These are phyloP conservation scores for Heteromurus nitidus DNA, from an alignment of 2,888 invertebrate genomes.

Conservation along the genomic window DNA sequence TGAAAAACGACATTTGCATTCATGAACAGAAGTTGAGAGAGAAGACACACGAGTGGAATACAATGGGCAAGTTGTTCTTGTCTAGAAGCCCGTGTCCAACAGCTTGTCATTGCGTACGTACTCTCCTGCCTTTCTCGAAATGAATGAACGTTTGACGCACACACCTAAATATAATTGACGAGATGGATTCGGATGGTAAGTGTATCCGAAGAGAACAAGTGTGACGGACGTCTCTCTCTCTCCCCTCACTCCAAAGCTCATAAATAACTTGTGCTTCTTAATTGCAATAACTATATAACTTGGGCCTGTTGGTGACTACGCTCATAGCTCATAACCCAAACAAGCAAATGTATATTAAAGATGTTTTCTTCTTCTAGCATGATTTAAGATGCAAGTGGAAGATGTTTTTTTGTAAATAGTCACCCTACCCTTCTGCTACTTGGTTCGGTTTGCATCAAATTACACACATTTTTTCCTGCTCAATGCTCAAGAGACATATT, in stretches of 20 bases:
- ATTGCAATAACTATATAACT: too few relatives aligned
- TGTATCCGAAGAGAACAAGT: constrained; percentile 45
- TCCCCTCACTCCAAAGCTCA: constrained; percentile 37
- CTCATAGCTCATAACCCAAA: too few relatives aligned
- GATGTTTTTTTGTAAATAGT: too few relatives aligned
- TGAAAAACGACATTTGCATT: background rate
- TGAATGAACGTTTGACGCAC: background rate
- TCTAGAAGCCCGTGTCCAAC: constrained; percentile 54
- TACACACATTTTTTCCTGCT: too few relatives aligned
- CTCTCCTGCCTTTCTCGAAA: constrained; percentile 29
- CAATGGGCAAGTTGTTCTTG: constrained; percentile 58
- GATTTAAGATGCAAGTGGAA: too few relatives aligned
- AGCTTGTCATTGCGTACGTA: constrained; percentile 53
- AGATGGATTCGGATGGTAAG: constrained; percentile 50
- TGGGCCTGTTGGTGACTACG: too few relatives aligned
- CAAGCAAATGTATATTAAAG: too few relatives aligned
- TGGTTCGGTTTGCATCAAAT: too few relatives aligned
- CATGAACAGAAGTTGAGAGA: background rate
- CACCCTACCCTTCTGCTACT: too few relatives aligned
- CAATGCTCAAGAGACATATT: too few relatives aligned
- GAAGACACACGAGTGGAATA: constrained; percentile 35
- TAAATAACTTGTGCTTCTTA: too few relatives aligned
- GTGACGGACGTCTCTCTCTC: constrained; percentile 52
- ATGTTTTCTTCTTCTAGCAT: too few relatives aligned
- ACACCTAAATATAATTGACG: constrained; percentile 33